Base-by-base conservation (phyloP, 2,797 vertebrate species). In the Betta splendens region DNA sequence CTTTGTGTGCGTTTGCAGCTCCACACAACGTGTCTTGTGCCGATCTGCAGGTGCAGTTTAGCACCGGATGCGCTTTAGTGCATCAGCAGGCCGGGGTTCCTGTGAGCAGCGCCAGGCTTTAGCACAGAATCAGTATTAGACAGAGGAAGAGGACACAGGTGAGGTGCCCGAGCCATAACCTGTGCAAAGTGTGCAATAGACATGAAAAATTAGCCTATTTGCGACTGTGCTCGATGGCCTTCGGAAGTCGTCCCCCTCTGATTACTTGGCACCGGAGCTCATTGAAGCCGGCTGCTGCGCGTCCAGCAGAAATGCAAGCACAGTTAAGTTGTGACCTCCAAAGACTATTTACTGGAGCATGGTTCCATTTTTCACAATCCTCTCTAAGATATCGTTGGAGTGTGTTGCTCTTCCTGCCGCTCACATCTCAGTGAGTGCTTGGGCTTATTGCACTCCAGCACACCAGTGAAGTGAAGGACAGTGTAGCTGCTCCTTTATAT, bases 391-490 rank as follows among this genome's bases (percentile, higher is more conserved):
- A 84, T 74, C 60, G 73, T 80, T 80, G 60, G 69, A 75, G 75
- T 64, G 57, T 62, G 63, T 56, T 73, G 74, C 69, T 80, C 75
- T 81, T 81, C 82, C 80, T 75, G 64, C 60, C 77, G 69, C 77
- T 89, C 78, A 70, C 58, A 59, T 77, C 83, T 83, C 80, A 75
- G 71, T 84, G 68, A 84, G 69, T 78, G 84, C 80, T 80, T 79
- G 74, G 70, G 61, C 66, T 80, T 79, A 46, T 77, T 81, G 77
- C 84, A 53, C 83, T 84, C 79, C 78, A 84, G 84, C 71, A 85
- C 65, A 53, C 72, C 81, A 86, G 71, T 81, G 83, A 89, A 88
- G 81, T 79, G 67, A 80, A 86, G 78, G 83, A 80, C 84, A 79
- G 81, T 80, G 46, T 47, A 46, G 73, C 70, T 4, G 54, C 73